Percentiles rank a stretch among this genome's conserved stretches.
phyloP scores from a whole-genome alignment of 1,140 invertebrate species.

The Aphis craccivora region DNA sequence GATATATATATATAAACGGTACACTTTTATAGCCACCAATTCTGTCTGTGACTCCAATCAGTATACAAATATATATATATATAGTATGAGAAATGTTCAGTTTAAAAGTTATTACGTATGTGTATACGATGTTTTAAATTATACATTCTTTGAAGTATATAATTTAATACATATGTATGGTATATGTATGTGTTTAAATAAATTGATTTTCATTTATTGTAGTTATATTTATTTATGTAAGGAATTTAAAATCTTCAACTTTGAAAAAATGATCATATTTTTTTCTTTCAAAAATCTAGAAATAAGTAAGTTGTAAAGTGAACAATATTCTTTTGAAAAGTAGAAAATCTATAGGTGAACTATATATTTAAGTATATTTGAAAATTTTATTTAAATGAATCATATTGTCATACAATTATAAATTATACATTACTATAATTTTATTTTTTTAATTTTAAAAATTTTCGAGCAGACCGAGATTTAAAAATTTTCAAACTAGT shows the following conservation, averaged over 20 bases:
- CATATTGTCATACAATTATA: not conserved
- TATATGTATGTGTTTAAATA: not conserved
- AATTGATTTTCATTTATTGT: not conserved
- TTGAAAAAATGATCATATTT: not conserved
- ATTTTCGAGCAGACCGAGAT: not conserved
- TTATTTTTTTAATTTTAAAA: not conserved
- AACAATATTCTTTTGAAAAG: not conserved
- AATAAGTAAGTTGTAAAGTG: not conserved
- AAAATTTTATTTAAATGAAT: not conserved
- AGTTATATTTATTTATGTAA: not conserved
- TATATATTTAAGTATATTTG: not conserved
- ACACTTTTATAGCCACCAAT: conserved; percentile 16
- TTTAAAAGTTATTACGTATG: not conserved
- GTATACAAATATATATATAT: not conserved
- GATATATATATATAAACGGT: not conserved
- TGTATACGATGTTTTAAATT: not conserved
- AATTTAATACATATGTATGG: not conserved
- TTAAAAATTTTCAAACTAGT: not conserved
- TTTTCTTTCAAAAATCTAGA: not conserved
- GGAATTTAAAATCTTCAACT: not conserved
- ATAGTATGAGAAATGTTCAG: not conserved
- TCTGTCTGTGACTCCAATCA: not conserved
- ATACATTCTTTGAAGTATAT: not conserved
- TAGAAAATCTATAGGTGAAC: not conserved
- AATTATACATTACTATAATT: not conserved